Base-by-base conservation (phyloP, 2,888 invertebrate genomes). In the Muschampia plurimacula region DNA sequence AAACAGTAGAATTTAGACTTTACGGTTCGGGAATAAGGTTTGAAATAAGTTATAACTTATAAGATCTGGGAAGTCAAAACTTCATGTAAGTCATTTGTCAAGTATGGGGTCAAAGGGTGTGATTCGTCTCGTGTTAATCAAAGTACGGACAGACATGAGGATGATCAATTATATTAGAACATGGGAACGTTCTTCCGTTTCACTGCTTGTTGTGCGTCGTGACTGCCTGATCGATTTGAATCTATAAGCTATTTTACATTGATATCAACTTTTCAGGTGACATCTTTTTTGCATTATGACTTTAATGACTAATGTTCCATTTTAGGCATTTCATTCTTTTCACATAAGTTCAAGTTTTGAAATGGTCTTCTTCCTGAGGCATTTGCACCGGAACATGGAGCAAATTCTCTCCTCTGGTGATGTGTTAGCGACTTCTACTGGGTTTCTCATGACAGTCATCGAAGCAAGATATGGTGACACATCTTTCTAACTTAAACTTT, bases 41-140 rank as follows among this genome's bases (percentile, higher is more conserved):
- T 2, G 52, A 67, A 69, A 55, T 63, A 2, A 13, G 3, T 2
- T 28, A 12, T 22, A 36, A 10, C 2, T 36, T 66, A 68, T 28
- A 55, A 3, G 59, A 39, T 59, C 39, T 73, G 73, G 28, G 73
- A 71, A 74, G 69, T 75, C 74, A 66, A 82, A 82, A 85, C 83
- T 84, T 84, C 80, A 73, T 79, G 65, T 81, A 84, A 86, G 87
- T 84, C 87, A 89, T 90, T 90, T 90, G 90, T 91, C 90, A 91
- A 86, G 80, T 75, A 79, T 77, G 73, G 81, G 88, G 89, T 89
- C 90, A 88, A 82, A 87, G 89, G 88, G 87, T 84, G 86, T 80
- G 83, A 89, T 87, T 83, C 86, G 87, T 86, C 86, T 86, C 84
- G 82, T 84, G 84, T 83, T 89, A 88, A 90, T 89, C 89, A 89